Base-by-base conservation (phyloP, 1,140 invertebrate species). In the Drosophila suzukii region DNA sequence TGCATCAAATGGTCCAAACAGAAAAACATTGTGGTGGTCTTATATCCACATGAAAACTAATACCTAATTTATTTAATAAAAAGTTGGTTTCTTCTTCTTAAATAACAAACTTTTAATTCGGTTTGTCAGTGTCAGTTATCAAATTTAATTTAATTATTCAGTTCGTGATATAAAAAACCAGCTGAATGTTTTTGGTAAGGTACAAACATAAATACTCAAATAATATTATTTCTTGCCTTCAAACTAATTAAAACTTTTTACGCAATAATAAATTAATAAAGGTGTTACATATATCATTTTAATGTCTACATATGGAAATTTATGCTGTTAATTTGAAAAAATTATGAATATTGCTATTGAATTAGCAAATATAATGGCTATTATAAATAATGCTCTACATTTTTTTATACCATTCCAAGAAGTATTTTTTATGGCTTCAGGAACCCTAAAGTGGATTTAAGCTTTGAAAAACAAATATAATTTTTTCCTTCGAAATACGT, bases 391-490 rank as follows among this genome's bases (percentile, higher is more conserved):
- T 17, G 11, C 11, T 34, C 7, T 15, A 24, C 20, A 39, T 41
- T 50, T 41, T 41, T 41, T n/a, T 67, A 15, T 15, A 11, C 12
- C 13, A 27, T 15, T 32, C 4, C 1, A 41, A 11, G 13, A 5
- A 13, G 17, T 6, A 17, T 6, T 43, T 12, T 41, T 32, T 8
- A 32, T 17, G 15, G 0, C 32, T 6, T 17, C 4, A 51, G 27
- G 15, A 15, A 17, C 4, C 11, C 32, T 17, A 15, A 10, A 41
- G 53, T 41, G 8, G 8, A 20, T 58, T 63, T 15, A 12, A 41
- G 70, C 62, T 43, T 30, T 51, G 24, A 49, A 58, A 55, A 8
- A 41, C 8, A 61, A 81, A 63, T 60, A 49, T 50, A 43, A 27
- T 6, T 50, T 20, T 63, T 62, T 59, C 5, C 7, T 15, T 36